Conservation (phyloP, 2,888 invertebrate genomes). For the Chrysodeixis includens region DNA sequence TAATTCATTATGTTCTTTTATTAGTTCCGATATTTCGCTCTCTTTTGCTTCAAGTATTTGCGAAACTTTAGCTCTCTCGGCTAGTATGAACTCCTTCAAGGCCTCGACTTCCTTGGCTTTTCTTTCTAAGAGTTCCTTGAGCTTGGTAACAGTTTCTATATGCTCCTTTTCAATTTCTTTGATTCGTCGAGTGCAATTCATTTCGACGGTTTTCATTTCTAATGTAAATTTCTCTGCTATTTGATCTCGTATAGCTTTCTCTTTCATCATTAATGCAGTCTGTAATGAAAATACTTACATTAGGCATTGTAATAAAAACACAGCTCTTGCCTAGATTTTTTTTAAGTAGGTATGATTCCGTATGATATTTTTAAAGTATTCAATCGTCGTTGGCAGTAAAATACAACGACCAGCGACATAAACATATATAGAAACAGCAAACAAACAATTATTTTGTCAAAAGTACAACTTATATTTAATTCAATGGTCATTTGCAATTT, state of each 20-base stretch:
- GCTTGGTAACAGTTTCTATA: slow-evolving; percentile 78
- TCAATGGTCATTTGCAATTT: no score
- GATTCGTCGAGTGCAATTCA: slow-evolving; percentile 84
- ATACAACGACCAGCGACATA: no score
- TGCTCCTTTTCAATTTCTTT: slow-evolving; percentile 88
- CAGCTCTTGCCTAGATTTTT: no score
- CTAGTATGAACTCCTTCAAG: slow-evolving; percentile 85
- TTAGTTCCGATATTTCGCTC: slow-evolving; percentile 83
- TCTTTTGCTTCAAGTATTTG: slow-evolving; percentile 87
- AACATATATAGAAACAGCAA: no score
- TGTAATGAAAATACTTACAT: slow-evolving; percentile 63
- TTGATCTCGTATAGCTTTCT: slow-evolving; percentile 90
- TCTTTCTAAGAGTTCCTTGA: slow-evolving; percentile 85
- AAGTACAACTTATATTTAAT: no score
- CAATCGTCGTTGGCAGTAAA: no score
- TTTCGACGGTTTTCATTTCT: slow-evolving; percentile 90
- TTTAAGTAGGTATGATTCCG: no score
- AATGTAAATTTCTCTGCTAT: slow-evolving; percentile 91
- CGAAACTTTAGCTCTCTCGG: slow-evolving; percentile 86
- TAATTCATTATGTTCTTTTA: slow-evolving; percentile 81
- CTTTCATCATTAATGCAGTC: slow-evolving; percentile 87
- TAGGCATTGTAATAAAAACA: not conserved
- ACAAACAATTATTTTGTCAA: no score
- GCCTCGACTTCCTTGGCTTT: slow-evolving; percentile 88
- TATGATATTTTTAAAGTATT: no score